Conservation (phyloP, 2,888 invertebrate species). For the Morpho helenor region DNA sequence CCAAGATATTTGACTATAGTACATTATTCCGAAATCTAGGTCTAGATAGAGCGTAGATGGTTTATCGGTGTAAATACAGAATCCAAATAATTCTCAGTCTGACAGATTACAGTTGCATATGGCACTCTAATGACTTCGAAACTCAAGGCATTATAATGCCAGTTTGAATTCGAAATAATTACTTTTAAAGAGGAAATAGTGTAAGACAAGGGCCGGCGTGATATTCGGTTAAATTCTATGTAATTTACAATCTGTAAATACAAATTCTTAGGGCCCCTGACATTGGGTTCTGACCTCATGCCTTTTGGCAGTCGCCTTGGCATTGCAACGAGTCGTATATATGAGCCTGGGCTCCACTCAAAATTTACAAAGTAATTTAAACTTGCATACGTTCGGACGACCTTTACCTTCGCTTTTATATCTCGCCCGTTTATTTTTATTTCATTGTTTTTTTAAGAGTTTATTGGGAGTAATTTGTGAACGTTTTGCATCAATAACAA, state of each 20-base stretch:
- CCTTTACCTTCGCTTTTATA: slow-evolving; percentile 43
- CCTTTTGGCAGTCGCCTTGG: slow-evolving; percentile 75
- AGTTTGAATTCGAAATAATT: no score
- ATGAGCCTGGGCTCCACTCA: slow-evolving; percentile 42
- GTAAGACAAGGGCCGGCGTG: slow-evolving; percentile 4
- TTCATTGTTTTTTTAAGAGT: slow-evolving; percentile 27
- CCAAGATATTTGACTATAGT: no score
- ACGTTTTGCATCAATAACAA: slow-evolving; percentile 21
- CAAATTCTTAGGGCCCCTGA: slow-evolving; percentile 73
- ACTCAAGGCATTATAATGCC: no score
- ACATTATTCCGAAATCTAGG: no score
- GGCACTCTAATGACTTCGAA: no score
- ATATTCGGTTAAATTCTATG: slow-evolving; percentile 10
- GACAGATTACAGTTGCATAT: no score
- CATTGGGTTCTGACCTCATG: slow-evolving; percentile 68
- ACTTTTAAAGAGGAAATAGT: neutral
- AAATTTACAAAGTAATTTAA: slow-evolving; percentile 47
- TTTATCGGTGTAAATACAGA: no score
- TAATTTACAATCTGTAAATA: slow-evolving; percentile 21
- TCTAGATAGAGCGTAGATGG: no score
- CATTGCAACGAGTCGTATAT: slow-evolving; percentile 55
- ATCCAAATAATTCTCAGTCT: no score
- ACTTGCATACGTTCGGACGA: slow-evolving; percentile 32
- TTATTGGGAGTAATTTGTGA: slow-evolving; percentile 21
- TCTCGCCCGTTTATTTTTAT: slow-evolving; percentile 27